phyloP scores from a whole-genome alignment of 2,113 vertebrate species.

The Coptodon rendalli region DNA sequence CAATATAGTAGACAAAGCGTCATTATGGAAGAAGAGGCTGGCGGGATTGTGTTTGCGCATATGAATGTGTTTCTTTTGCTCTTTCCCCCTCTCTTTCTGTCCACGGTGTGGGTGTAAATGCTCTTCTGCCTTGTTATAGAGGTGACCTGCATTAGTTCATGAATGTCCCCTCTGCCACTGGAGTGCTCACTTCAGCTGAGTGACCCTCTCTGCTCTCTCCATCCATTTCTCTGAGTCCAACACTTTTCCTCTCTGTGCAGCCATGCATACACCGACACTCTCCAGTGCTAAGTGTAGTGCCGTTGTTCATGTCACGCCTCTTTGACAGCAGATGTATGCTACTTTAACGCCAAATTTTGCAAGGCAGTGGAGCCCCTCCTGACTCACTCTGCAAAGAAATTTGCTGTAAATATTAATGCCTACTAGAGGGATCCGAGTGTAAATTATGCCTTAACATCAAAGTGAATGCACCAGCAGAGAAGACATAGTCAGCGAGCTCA shows the following conservation, averaged over 20 bases:
- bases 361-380: slow-evolving; percentile 6
- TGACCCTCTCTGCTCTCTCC: slow-evolving; percentile 44
- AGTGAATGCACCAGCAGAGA: slow-evolving; percentile 16
- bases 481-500: neutral
- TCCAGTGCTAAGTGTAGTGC: slow-evolving; percentile 32
- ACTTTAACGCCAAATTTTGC: slow-evolving; percentile 37
- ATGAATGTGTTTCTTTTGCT: slow-evolving; percentile 18
- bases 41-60: slow-evolving; percentile 17
- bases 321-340: slow-evolving; percentile 22
- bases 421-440: slow-evolving; percentile 6
- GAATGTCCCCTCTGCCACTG: slow-evolving; percentile 30
- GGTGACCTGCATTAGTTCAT: slow-evolving; percentile 59
- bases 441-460: slow-evolving; percentile 25
- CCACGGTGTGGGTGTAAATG: slow-evolving; percentile 38
- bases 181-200: slow-evolving; percentile 59
- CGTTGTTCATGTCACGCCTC: slow-evolving; percentile 32
- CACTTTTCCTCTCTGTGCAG: slow-evolving; percentile 40
- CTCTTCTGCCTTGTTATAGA: slow-evolving; percentile 37
- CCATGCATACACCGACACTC: slow-evolving; percentile 48
- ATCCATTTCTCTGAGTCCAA: slow-evolving; percentile 26
- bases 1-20: neutral
- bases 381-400: slow-evolving; percentile 8
- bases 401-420: slow-evolving; percentile 55
- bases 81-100: neutral
- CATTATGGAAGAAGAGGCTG: slow-evolving; percentile 4